Evolutionary conservation across 2,888 invertebrate species (phyloP), one percentile per base, ranked within the genome.

Genomic region (Chirona hameri): DNA sequence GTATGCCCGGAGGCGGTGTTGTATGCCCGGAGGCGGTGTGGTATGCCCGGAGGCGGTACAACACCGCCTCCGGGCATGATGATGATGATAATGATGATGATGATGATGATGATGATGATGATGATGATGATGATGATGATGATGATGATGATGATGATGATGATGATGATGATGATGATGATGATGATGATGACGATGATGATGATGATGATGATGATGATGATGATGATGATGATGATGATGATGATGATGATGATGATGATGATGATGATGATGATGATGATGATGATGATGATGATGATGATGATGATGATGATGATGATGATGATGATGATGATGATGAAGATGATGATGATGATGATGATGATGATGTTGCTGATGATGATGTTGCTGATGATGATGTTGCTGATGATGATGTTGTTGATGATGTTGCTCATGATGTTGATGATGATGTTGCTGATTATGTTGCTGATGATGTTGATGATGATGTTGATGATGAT

Each of bases 101-200:
- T 29, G 79, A 79, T 29, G 31, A 79, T 29, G 79, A 79, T 29
- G 31, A 79, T 29, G 79, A 79, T 29, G 31, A 79, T 29, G 79
- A 79, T 29, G 31, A 79, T 29, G 79, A 79, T 29, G 31, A 79
- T 29, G 79, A 79, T 79, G n/a, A 79, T 29, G 79, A 79, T 79
- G 21, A 79, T 29, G 27, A 79, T 79, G 27, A 79, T 29, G 27
- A 79, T n/a, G 27, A 79, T 29, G 27, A 79, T 79, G 27, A 79
- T 29, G 27, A 79, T 79, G 27, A 79, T 65, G 27, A n/a, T 79
- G n/a, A 65, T 65, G n/a, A 65, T 65, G n/a, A 65, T 65, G n/a
- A 65, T 21, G n/a, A 65, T 65, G n/a, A 65, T 65, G n/a, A 65
- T 65, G n/a, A 65, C 65, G n/a, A 65, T 65, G n/a, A 65, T 65